Percentiles rank a stretch among this genome's conserved stretches.
These are phyloP conservation scores for Sciaenops ocellatus DNA, from an alignment of 2,797 vertebrate species.

Conservation along the genomic window DNA sequence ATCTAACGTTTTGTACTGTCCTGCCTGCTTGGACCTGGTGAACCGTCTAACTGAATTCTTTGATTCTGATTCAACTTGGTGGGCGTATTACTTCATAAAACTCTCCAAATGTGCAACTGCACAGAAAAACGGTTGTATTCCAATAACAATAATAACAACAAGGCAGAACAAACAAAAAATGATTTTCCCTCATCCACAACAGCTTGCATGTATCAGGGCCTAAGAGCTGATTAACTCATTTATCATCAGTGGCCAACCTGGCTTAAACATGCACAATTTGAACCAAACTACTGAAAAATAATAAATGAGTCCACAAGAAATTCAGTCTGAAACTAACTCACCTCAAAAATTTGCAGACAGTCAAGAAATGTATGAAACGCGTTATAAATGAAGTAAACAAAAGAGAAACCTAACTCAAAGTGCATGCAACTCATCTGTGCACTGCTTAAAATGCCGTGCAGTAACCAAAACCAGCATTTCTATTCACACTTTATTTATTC, in stretches of 20 bases:
- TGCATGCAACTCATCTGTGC: neutral
- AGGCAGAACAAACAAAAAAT: neutral
- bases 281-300: neutral
- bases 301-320: neutral
- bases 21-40: neutral
- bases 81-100: neutral
- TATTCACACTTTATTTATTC: neutral
- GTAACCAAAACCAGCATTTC: neutral
- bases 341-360: neutral
- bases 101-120: neutral
- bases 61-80: neutral
- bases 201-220: neutral
- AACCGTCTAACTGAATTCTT: neutral
- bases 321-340: neutral
- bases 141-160: neutral
- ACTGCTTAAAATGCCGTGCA: neutral
- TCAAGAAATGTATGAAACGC: neutral
- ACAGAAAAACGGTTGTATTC: neutral
- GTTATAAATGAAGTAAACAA: neutral
- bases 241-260: neutral
- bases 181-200: neutral
- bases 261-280: neutral
- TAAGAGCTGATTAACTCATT: conserved; percentile 1
- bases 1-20: neutral
- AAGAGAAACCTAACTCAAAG: neutral